These are phyloP conservation scores for Uloborus plumipes DNA, from an alignment of 2,888 invertebrate species.

Conservation along the genomic window DNA sequence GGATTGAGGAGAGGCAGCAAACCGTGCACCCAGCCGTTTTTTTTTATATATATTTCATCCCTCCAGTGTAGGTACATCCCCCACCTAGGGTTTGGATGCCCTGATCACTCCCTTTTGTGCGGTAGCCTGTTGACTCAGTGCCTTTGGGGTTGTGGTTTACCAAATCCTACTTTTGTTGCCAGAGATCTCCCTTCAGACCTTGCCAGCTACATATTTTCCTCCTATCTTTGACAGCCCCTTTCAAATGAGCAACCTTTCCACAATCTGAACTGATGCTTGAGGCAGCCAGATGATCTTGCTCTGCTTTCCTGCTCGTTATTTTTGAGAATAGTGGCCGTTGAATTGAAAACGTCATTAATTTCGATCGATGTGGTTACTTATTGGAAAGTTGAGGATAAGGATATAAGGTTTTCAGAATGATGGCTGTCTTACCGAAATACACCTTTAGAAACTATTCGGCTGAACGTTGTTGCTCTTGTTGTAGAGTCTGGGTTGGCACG, in stretches of 20 bases:
- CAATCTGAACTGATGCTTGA: neutral
- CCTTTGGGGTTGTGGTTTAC: conserved; percentile 51
- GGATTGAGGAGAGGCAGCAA: conserved; percentile 52
- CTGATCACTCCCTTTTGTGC: neutral
- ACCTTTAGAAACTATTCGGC: too few relatives aligned
- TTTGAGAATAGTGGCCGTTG: too few relatives aligned
- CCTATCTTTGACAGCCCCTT: neutral
- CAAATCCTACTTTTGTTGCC: conserved; percentile 49
- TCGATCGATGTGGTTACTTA: too few relatives aligned
- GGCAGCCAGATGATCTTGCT: too few relatives aligned
- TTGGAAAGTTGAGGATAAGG: too few relatives aligned
- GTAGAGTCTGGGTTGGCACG: too few relatives aligned
- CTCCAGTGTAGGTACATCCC: neutral
- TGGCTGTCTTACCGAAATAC: too few relatives aligned
- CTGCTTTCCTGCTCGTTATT: too few relatives aligned
- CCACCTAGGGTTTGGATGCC: conserved; percentile 7
- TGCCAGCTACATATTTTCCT: neutral
- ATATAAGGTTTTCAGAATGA: too few relatives aligned
- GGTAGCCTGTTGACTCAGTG: conserved; percentile 55
- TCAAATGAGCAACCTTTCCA: conserved; percentile 9
- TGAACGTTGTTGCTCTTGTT: too few relatives aligned
- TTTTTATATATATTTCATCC: conserved; percentile 3
- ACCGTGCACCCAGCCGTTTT: conserved; percentile 29
- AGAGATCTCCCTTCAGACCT: conserved; percentile 22
- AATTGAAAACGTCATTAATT: too few relatives aligned